phyloP scores from a whole-genome alignment of 1,140 invertebrate genomes.

The Paraescarpia echinospica region DNA sequence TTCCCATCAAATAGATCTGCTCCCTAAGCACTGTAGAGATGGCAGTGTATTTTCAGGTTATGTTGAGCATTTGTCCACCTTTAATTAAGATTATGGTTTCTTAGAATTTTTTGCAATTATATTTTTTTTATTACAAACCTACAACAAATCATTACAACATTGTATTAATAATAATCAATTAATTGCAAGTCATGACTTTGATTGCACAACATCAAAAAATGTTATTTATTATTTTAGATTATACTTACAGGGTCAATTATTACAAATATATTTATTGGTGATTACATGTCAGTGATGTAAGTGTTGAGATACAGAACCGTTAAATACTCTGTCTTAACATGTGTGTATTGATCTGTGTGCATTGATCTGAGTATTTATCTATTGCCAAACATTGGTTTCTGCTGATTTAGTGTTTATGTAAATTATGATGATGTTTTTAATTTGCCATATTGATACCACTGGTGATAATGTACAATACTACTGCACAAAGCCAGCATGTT shows the following conservation, averaged over 20 bases:
- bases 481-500: background rate
- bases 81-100: too few species aligned
- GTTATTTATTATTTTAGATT: background rate
- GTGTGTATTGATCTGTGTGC: background rate
- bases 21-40: background rate
- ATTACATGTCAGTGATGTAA: background rate
- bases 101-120: background rate
- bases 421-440: background rate
- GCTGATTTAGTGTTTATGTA: background rate
- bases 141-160: background rate
- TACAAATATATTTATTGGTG: background rate
- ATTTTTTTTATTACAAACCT: background rate
- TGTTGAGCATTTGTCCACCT: too few species aligned
- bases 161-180: background rate
- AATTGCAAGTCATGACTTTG: background rate
- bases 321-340: background rate
- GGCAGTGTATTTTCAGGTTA: too few species aligned
- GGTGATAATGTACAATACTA: background rate
- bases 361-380: background rate
- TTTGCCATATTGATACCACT: background rate
- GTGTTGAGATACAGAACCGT: background rate
- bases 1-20: background rate
- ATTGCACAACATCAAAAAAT: background rate
- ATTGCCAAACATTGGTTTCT: background rate
- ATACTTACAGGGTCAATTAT: background rate